These are phyloP conservation scores for Podocnemis expansa DNA, from an alignment of 2,113 vertebrate species.

Conservation along the genomic window DNA sequence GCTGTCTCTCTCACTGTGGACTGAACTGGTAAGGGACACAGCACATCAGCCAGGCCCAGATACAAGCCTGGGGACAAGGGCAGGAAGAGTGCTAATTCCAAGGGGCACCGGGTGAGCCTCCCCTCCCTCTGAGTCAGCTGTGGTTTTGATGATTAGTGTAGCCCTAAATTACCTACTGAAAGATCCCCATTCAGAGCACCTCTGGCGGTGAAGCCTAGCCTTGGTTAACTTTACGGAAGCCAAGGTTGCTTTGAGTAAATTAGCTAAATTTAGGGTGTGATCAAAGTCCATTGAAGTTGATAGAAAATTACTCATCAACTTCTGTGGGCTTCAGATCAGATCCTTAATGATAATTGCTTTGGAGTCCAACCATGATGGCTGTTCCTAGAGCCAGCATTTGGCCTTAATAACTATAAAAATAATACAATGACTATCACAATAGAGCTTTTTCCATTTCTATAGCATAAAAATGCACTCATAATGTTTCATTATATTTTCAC, in stretches of 20 bases:
- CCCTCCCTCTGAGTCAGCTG: background rate
- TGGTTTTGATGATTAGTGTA: background rate
- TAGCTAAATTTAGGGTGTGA: background rate
- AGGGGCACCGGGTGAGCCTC: background rate
- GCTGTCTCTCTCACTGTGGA: background rate
- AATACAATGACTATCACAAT: conserved; percentile 48
- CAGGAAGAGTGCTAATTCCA: background rate
- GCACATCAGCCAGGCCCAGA: background rate
- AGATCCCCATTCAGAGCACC: background rate
- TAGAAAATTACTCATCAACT: conserved; percentile 34
- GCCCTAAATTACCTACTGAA: background rate
- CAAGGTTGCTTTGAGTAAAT: conserved; percentile 1
- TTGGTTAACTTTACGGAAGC: background rate
- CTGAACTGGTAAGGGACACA: background rate
- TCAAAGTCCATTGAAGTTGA: background rate
- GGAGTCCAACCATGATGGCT: conserved; percentile 36
- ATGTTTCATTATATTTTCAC: conserved; percentile 59
- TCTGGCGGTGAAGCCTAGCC: background rate
- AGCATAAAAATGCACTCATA: conserved; percentile 64
- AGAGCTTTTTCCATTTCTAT: conserved; percentile 62
- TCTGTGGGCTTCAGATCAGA: conserved; percentile 47
- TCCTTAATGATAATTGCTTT: conserved; percentile 35
- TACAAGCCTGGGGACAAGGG: no score
- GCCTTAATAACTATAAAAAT: conserved; percentile 48
- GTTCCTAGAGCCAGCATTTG: conserved; percentile 41